These are phyloP conservation scores for Porites lobata DNA, from an alignment of 92 coral and sea anemone species.

Conservation along the genomic window DNA sequence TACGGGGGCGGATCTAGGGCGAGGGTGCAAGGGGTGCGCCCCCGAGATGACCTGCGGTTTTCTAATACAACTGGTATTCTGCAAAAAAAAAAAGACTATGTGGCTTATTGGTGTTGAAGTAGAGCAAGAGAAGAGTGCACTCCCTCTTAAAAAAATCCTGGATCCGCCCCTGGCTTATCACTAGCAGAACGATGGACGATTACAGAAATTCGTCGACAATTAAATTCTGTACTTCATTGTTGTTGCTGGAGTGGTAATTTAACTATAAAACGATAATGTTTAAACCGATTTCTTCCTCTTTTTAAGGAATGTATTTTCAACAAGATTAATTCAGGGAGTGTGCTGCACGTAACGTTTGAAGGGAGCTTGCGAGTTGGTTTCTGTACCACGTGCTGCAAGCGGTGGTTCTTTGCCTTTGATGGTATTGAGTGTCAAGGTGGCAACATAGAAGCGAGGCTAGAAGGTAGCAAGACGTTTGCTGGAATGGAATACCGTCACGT, in stretches of 20 bases:
- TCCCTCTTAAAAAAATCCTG: too few species aligned
- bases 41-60: too few species aligned
- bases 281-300: neutral
- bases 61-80: too few species aligned
- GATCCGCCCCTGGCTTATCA: too few species aligned
- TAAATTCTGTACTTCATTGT: neutral
- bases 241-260: neutral
- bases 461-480: conserved; percentile 61
- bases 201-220: too few species aligned
- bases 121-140: too few species aligned
- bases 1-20: too few species aligned
- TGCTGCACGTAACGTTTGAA: conserved; percentile 77
- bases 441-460: conserved; percentile 75
- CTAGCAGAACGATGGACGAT: too few species aligned
- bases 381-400: conserved; percentile 81
- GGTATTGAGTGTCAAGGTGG: conserved; percentile 51
- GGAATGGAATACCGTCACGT: conserved; percentile 80
- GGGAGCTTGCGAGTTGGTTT: conserved; percentile 88
- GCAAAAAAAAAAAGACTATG: too few species aligned
- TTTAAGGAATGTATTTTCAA: conserved; percentile 74
- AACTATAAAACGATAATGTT: too few species aligned
- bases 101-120: too few species aligned
- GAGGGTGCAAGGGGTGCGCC: too few species aligned
- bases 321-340: conserved; percentile 56
- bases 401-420: conserved; percentile 85